Conservation (phyloP, 2,888 invertebrate genomes). For the Mythimna pallens region DNA sequence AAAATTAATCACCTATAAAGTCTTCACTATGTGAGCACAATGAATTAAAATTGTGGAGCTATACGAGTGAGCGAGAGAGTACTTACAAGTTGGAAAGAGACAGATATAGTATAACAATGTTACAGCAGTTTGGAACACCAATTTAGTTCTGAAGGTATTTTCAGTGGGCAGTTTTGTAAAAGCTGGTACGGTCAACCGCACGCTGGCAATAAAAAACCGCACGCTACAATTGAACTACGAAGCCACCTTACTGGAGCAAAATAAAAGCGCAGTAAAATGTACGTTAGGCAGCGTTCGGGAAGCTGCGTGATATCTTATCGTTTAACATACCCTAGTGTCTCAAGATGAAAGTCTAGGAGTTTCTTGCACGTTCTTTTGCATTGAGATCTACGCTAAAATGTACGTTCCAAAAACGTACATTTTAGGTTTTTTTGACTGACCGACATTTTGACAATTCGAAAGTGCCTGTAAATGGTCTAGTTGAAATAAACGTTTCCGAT, state of each 20-base stretch:
- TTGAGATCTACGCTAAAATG: no score
- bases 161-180: conserved; percentile 50
- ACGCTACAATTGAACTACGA: background rate
- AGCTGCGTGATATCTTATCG: no score
- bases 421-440: no score
- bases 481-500: no score
- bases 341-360: no score
- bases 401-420: no score
- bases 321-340: no score
- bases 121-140: conserved; percentile 56
- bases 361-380: no score
- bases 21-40: conserved; percentile 23
- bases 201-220: background rate
- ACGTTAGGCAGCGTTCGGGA: no score
- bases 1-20: conserved; percentile 41
- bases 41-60: conserved; percentile 37
- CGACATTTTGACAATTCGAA: no score
- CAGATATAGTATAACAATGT: conserved; percentile 56
- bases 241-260: background rate
- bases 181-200: conserved; percentile 20
- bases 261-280: background rate
- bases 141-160: conserved; percentile 59
- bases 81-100: conserved; percentile 36
- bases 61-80: conserved; percentile 33
- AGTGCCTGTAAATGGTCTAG: no score